Evolutionary conservation across 2,113 vertebrate genomes (phyloP).

Genomic region (Hippocampus abdominalis): DNA sequence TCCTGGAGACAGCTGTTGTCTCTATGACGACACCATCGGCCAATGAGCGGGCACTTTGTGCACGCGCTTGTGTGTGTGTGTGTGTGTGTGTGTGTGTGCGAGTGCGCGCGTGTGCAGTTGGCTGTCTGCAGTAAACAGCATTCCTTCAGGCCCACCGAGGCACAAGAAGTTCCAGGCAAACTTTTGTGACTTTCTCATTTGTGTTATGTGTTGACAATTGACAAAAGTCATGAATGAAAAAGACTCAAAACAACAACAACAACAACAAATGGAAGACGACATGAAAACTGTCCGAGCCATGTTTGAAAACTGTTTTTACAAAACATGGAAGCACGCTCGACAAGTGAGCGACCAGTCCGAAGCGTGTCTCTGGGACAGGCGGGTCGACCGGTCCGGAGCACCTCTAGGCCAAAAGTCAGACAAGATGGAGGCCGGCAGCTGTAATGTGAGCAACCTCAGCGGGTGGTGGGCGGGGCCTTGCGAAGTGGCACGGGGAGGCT

Average conservation of each 20-base stretch:
- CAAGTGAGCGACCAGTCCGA: not conserved
- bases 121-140: conserved; percentile 76
- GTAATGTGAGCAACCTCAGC: not conserved
- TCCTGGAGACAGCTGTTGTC: conserved; percentile 78
- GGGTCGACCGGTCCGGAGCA: not conserved
- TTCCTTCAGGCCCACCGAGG: conserved; percentile 63
- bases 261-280: not conserved
- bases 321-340: too few relatives aligned
- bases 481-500: not conserved
- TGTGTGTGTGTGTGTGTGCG: conserved; percentile 7
- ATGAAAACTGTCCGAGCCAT: not conserved
- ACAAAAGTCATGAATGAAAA: not conserved
- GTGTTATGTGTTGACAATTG: not conserved
- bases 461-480: too few relatives aligned
- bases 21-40: conserved; percentile 70
- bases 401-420: too few relatives aligned
- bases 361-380: not conserved
- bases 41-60: conserved; percentile 51
- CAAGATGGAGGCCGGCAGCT: not conserved
- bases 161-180: conserved; percentile 29
- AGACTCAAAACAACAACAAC: not conserved
- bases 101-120: conserved; percentile 61
- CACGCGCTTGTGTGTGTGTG: not conserved
- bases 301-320: not conserved
- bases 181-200: conserved; percentile 28